These are phyloP conservation scores for Disparrhopalites patrizii DNA, from an alignment of 2,888 invertebrate genomes.

Conservation along the genomic window DNA sequence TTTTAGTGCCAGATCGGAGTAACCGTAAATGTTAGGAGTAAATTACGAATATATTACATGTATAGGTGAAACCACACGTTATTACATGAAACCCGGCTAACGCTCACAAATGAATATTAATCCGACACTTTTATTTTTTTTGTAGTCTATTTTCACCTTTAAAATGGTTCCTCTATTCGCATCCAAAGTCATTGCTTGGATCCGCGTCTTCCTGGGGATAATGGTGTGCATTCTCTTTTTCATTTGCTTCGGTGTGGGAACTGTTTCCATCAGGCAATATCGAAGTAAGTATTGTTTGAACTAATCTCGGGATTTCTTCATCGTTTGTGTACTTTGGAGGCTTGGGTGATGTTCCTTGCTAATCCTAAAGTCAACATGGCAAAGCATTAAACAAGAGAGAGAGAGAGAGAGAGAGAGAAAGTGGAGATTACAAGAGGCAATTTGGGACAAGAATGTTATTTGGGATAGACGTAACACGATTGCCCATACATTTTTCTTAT, in stretches of 20 bases:
- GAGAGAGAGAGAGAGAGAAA: background rate
- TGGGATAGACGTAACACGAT: no score
- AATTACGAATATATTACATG: no score
- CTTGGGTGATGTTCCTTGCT: background rate
- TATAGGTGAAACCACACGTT: no score
- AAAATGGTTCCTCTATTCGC: slow-evolving; percentile 37
- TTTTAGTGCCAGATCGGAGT: background rate
- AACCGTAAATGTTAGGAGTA: no score
- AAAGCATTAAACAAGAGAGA: background rate
- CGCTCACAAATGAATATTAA: no score
- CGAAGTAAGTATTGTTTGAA: slow-evolving; percentile 36
- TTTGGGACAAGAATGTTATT: background rate
- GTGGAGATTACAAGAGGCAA: background rate
- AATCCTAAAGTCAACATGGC: background rate
- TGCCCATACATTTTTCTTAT: no score
- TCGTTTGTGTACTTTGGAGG: background rate
- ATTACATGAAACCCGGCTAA: no score
- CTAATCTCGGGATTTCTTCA: background rate
- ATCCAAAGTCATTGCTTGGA: slow-evolving; percentile 34
- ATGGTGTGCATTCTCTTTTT: slow-evolving; percentile 39
- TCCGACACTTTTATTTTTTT: no score
- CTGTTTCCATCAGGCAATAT: slow-evolving; percentile 32
- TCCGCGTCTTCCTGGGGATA: slow-evolving; percentile 46
- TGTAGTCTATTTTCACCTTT: slow-evolving; percentile 40
- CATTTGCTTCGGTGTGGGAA: slow-evolving; percentile 31